These are phyloP conservation scores for Leontocebus nigricollis DNA, from an alignment of 2,797 vertebrate species.

Conservation along the genomic window DNA sequence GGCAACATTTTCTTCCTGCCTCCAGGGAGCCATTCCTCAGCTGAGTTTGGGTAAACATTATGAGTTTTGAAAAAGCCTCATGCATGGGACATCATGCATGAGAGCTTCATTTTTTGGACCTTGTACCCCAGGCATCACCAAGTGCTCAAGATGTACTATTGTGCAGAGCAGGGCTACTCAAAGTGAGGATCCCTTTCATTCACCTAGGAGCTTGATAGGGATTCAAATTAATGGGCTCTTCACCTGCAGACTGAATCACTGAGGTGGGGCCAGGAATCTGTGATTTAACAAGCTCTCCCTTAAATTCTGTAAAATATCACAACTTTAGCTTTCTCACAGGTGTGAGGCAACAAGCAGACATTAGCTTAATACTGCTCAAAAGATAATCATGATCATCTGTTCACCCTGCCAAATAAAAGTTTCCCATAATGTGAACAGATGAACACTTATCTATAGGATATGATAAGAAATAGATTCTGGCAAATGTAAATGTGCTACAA, in stretches of 20 bases:
- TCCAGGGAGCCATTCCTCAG: not conserved
- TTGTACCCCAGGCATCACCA: not conserved
- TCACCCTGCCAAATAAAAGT: conserved; percentile 1
- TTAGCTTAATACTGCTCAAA: not conserved
- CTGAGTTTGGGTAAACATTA: not conserved
- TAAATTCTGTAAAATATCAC: not conserved
- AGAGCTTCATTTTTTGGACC: not conserved
- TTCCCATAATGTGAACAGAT: conserved; percentile 25
- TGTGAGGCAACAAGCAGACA: not conserved
- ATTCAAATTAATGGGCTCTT: not conserved
- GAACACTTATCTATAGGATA: not conserved
- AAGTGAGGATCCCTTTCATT: not conserved
- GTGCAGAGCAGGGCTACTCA: not conserved
- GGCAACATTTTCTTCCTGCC: not conserved
- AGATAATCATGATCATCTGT: not conserved
- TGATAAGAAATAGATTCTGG: conserved; percentile 5
- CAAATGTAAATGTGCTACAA: not conserved
- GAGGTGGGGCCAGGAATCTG: not conserved
- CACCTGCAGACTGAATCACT: not conserved
- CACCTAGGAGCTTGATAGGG: not conserved
- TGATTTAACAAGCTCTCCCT: not conserved
- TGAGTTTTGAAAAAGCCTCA: not conserved
- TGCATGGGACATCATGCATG: not conserved
- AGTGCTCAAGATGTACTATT: not conserved
- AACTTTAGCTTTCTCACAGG: not conserved